Evolutionary conservation across 2,888 invertebrate species (phyloP).

Genomic region (Ctenicera cuprea): DNA sequence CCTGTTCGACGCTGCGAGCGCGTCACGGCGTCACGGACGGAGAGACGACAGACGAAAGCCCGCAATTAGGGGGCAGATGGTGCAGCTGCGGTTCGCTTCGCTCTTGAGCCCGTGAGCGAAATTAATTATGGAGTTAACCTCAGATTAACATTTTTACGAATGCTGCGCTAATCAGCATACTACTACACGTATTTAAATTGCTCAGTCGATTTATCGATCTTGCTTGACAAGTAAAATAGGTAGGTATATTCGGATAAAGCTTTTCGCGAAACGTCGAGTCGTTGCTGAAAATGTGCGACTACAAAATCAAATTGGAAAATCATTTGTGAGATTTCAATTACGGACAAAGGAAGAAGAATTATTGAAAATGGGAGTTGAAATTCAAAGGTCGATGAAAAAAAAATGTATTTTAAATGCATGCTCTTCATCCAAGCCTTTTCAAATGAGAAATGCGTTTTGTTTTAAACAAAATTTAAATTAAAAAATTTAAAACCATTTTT

Average conservation of each 20-base stretch:
- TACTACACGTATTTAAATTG: conserved; percentile 43
- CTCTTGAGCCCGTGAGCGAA: conserved; percentile 51
- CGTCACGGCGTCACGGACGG: conserved; percentile 50
- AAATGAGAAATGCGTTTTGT: no score
- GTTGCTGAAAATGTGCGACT: no score
- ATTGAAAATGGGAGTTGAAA: no score
- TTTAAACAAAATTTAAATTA: no score
- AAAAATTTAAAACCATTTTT: no score
- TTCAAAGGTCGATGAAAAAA: no score
- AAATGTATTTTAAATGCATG: no score
- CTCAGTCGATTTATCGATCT: conserved; percentile 40
- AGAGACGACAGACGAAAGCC: conserved; percentile 50
- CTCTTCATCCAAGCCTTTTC: no score
- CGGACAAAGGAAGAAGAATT: no score
- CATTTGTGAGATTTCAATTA: no score
- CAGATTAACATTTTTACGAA: conserved; percentile 52
- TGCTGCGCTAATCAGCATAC: conserved; percentile 46
- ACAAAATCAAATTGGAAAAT: no score
- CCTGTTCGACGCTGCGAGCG: conserved; percentile 47
- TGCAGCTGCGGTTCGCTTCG: conserved; percentile 52
- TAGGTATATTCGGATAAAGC: conserved; percentile 31
- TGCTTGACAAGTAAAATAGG: conserved; percentile 3
- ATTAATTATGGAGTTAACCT: conserved; percentile 52
- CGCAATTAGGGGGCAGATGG: conserved; percentile 52
- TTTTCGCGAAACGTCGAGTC: conserved; percentile 25